phyloP scores from a whole-genome alignment of 2,888 invertebrate genomes.

The Leptodirus hochenwartii region DNA sequence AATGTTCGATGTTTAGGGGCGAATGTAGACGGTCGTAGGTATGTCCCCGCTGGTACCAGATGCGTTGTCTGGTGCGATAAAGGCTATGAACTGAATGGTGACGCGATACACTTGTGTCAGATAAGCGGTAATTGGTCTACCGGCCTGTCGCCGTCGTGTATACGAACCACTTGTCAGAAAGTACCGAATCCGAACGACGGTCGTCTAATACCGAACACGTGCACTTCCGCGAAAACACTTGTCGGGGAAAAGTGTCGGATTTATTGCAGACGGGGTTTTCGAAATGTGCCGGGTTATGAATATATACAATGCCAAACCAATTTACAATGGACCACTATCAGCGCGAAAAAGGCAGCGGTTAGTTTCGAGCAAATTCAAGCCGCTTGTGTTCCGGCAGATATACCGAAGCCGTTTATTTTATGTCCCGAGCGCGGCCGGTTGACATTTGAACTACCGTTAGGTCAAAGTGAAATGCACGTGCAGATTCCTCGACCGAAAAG shows the following conservation, averaged over 20 bases:
- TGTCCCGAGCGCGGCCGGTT: constrained; percentile 39
- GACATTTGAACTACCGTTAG: constrained; percentile 33
- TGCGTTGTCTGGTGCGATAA: constrained; percentile 31
- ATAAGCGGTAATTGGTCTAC: constrained; percentile 31
- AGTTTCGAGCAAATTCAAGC: background rate
- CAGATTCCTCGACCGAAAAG: constrained; percentile 38
- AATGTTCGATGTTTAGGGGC: constrained; percentile 6
- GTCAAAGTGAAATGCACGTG: constrained; percentile 29
- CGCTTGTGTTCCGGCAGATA: constrained; percentile 20
- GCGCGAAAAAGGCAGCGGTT: background rate
- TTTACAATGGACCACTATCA: constrained; percentile 18
- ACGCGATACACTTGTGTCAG: constrained; percentile 31
- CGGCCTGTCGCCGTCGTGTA: constrained; percentile 22
- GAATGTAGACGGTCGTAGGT: constrained; percentile 11
- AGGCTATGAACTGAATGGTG: constrained; percentile 35
- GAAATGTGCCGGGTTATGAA: constrained; percentile 17
- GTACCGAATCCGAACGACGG: constrained; percentile 30
- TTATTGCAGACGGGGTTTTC: constrained; percentile 30
- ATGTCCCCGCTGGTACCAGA: constrained; percentile 24
- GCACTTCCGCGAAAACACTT: constrained; percentile 28
- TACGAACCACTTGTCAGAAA: constrained; percentile 30
- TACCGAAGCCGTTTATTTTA: constrained; percentile 36
- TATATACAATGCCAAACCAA: constrained; percentile 17
- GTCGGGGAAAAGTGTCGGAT: constrained; percentile 31
- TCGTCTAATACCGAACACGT: constrained; percentile 31